These are phyloP conservation scores for Chaetops frenatus DNA, from an alignment of 2,113 vertebrate species.

Conservation along the genomic window DNA sequence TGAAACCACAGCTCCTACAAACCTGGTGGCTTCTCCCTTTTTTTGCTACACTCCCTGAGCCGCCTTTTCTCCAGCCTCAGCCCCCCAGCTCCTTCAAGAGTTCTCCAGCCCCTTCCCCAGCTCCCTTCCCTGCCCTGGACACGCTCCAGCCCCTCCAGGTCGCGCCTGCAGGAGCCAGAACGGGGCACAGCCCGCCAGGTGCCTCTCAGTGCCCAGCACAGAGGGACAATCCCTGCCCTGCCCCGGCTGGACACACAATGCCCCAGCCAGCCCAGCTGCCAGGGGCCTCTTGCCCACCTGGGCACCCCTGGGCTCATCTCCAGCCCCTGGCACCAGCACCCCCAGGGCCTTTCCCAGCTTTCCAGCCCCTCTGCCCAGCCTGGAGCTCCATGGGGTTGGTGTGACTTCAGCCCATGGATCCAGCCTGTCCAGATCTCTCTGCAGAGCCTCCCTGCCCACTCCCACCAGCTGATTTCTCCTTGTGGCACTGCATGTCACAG, in stretches of 20 bases:
- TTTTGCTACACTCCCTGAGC: not conserved
- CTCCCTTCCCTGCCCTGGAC: not conserved
- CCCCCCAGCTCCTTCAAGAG: not conserved
- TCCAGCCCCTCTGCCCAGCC: not conserved
- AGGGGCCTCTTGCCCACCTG: not conserved
- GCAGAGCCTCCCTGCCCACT: not conserved
- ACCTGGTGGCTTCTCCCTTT: not conserved
- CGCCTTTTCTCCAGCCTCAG: not conserved
- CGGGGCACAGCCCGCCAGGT: not conserved
- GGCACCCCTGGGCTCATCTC: not conserved
- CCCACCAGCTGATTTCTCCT: not conserved
- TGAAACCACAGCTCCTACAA: not conserved
- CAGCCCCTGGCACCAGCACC: not conserved
- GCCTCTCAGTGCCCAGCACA: not conserved
- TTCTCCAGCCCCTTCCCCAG: not conserved
- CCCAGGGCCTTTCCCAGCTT: not conserved
- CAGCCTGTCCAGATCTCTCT: not conserved
- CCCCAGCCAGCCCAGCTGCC: not conserved
- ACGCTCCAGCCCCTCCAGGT: not conserved
- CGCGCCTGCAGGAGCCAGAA: not conserved
- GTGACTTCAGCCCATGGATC: not conserved
- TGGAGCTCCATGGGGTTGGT: not conserved
- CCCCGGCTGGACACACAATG: not conserved
- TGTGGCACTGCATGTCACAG: not conserved
- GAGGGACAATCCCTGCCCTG: not conserved